phyloP scores from a whole-genome alignment of 1,140 invertebrate genomes.

The Bilobella aurantiaca region DNA sequence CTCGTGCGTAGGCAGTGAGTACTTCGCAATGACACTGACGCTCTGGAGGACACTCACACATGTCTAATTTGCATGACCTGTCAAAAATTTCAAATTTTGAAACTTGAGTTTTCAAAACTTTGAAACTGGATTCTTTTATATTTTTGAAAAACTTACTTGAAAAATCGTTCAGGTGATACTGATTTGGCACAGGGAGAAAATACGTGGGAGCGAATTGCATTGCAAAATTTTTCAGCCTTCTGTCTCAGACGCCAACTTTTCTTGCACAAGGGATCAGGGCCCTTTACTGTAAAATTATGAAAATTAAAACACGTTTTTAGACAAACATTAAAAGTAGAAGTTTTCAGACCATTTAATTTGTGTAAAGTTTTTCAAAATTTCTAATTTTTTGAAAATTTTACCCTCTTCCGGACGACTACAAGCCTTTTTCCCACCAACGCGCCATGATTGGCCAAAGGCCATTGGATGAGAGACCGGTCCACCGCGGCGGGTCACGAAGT shows the following conservation, averaged over 20 bases:
- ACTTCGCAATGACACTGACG: conserved; percentile 76
- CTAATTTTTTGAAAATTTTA: too few species aligned
- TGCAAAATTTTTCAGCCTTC: conserved; percentile 41
- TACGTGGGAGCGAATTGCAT: conserved; percentile 45
- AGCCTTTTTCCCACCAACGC: conserved; percentile 62
- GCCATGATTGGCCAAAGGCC: conserved; percentile 72
- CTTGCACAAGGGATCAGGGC: conserved; percentile 30
- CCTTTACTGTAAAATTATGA: conserved; percentile 39
- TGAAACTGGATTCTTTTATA: not conserved
- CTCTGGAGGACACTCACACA: conserved; percentile 73
- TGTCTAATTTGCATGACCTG: conserved; percentile 73
- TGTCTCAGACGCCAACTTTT: conserved; percentile 37
- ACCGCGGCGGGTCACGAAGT: conserved; percentile 59
- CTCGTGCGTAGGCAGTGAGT: conserved; percentile 73
- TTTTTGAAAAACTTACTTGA: conserved; percentile 44
- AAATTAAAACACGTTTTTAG: too few species aligned
- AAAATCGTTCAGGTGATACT: conserved; percentile 65
- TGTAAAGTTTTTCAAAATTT: too few species aligned
- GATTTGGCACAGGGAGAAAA: conserved; percentile 60
- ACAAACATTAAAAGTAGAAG: too few species aligned
- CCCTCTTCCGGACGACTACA: conserved; percentile 46
- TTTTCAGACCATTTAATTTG: too few species aligned
- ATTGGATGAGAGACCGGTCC: conserved; percentile 49
- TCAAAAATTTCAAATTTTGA: conserved; percentile 8
- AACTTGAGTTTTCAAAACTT: not conserved